Conservation (phyloP, 2,797 vertebrate genomes). For the Trematomus bernacchii region DNA sequence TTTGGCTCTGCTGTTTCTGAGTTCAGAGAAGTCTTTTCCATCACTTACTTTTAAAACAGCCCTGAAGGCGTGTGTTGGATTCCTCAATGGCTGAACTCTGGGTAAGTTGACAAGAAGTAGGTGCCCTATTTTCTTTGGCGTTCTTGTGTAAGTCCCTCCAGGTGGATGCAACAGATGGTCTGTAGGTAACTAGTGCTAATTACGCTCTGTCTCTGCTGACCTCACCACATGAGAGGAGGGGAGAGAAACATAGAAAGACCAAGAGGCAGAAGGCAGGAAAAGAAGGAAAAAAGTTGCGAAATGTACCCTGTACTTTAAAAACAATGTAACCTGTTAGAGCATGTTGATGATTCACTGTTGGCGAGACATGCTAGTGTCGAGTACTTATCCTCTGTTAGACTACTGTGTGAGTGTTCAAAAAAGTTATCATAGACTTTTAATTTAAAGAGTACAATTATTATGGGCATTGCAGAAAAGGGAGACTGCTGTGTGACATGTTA, state of each 20-base stretch:
- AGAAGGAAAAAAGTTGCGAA: constrained; percentile 49
- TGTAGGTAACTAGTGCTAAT: constrained; percentile 75
- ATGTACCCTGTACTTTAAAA: constrained; percentile 24
- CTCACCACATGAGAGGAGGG: constrained; percentile 73
- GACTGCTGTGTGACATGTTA: neutral
- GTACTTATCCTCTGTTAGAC: neutral
- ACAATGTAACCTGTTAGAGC: constrained; percentile 62
- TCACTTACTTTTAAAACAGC: constrained; percentile 27
- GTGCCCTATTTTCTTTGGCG: constrained; percentile 23
- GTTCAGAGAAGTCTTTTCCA: constrained; percentile 51
- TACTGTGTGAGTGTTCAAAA: constrained; percentile 2
- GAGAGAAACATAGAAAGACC: constrained; percentile 46
- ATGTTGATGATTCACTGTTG: constrained; percentile 34
- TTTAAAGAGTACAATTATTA: neutral
- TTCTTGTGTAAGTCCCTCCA: constrained; percentile 59
- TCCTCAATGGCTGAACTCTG: constrained; percentile 43
- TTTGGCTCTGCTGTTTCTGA: constrained; percentile 60
- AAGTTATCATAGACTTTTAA: constrained; percentile 1
- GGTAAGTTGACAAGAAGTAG: constrained; percentile 76
- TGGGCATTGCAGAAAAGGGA: neutral
- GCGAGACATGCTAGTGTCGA: constrained; percentile 1
- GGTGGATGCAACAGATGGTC: constrained; percentile 76
- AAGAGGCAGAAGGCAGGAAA: constrained; percentile 28
- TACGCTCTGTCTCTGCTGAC: constrained; percentile 70
- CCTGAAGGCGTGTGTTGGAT: constrained; percentile 56